Percentiles rank a stretch among this genome's conserved stretches.
Conservation (phyloP, 2,888 invertebrate species). For the Branchipolynoe longqiensis region DNA sequence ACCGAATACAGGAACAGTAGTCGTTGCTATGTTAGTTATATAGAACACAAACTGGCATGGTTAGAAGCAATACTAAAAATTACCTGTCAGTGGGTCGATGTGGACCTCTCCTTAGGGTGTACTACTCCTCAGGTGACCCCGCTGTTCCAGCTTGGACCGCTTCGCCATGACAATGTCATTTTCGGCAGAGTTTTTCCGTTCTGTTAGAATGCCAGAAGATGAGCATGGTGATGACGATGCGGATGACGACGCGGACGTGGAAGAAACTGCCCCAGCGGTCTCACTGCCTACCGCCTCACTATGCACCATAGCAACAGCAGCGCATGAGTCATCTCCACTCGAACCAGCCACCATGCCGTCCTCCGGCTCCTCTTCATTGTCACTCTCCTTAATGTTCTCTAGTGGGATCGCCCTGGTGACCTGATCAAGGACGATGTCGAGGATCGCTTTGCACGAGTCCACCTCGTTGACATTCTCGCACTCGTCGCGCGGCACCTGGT, state of each 20-base stretch:
- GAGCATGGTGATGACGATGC: not conserved
- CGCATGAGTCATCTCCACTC: not conserved
- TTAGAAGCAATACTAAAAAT: no score
- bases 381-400: constrained; percentile 28
- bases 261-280: not conserved
- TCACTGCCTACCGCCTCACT: not conserved
- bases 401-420: constrained; percentile 17
- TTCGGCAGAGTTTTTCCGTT: constrained; percentile 15
- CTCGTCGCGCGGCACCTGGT: constrained; percentile 38
- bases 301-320: constrained; percentile 28
- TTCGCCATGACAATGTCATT: constrained; percentile 43
- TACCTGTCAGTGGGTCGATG: no score
- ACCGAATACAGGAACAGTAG: no score
- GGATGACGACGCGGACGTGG: constrained; percentile 18
- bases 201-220: constrained; percentile 10
- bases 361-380: not conserved
- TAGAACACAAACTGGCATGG: no score
- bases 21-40: no score
- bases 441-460: constrained; percentile 44
- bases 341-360: not conserved
- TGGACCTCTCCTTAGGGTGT: constrained; percentile 17
- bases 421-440: constrained; percentile 43
- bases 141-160: constrained; percentile 17
- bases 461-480: constrained; percentile 19
- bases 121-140: not conserved